Conservation (phyloP, 2,113 vertebrate genomes). For the Turdus rufiventris region DNA sequence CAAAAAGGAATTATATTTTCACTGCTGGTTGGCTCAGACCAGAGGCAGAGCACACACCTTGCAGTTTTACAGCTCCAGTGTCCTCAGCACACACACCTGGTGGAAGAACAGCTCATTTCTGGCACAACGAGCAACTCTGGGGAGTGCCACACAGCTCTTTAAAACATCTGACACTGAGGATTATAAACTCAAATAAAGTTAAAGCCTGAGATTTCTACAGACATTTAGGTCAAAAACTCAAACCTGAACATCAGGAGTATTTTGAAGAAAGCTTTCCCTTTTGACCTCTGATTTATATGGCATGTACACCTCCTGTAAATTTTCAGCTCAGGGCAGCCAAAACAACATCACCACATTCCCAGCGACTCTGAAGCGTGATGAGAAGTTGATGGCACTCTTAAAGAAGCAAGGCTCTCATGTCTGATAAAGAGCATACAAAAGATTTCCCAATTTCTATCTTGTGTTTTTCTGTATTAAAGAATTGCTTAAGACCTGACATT, state of each 20-base stretch:
- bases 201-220: neutral
- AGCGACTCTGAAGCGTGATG: neutral
- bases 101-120: neutral
- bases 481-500: neutral
- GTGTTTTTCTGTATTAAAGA: neutral
- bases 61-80: neutral
- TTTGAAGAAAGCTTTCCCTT: neutral
- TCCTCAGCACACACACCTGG: neutral
- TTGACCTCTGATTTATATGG: rapidly evolving
- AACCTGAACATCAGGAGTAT: neutral
- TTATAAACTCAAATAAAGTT: neutral
- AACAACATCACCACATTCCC: neutral
- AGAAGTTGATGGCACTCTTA: neutral
- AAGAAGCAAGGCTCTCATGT: neutral
- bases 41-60: neutral
- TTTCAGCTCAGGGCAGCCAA: neutral
- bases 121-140: neutral
- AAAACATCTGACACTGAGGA: neutral
- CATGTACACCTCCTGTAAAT: rapidly evolving
- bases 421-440: neutral
- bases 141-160: neutral
- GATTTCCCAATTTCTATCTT: neutral
- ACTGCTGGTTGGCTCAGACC: neutral
- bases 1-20: neutral
- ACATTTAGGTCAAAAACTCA: neutral